Percentiles rank a stretch among this genome's conserved stretches.
phyloP scores from a whole-genome alignment of 2,113 vertebrate genomes.

The Telmatochromis sp. region DNA sequence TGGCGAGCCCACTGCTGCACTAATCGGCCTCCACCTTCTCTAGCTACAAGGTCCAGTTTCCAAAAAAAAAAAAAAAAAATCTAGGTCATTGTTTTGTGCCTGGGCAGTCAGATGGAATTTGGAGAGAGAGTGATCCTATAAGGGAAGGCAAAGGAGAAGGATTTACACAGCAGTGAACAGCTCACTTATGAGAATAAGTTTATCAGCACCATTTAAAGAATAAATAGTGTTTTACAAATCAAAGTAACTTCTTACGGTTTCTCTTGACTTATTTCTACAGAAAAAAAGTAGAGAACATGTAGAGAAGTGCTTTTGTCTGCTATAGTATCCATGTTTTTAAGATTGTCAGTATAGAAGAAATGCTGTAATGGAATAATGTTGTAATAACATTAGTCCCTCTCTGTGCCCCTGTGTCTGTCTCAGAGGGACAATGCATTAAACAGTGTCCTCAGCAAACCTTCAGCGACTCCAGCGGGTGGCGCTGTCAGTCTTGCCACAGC shows the following conservation, averaged over 20 bases:
- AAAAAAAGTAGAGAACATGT: background rate
- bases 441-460: slow-evolving; percentile 69
- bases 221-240: background rate
- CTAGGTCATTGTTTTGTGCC: slow-evolving; percentile 10
- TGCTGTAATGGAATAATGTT: background rate
- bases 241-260: background rate
- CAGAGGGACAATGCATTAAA: slow-evolving; percentile 67
- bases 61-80: background rate
- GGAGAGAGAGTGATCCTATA: background rate
- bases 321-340: background rate
- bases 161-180: background rate
- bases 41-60: background rate
- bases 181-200: background rate
- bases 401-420: background rate
- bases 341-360: background rate
- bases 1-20: background rate
- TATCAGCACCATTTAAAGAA: background rate
- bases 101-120: slow-evolving; percentile 9
- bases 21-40: background rate
- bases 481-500: slow-evolving; percentile 71
- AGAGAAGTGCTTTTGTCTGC: background rate
- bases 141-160: background rate
- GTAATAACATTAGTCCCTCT: background rate
- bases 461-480: slow-evolving; percentile 66
- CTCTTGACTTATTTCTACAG: background rate